Evolutionary conservation across 2,797 vertebrate genomes (phyloP).

Genomic region (Anisognathus igniventris): DNA sequence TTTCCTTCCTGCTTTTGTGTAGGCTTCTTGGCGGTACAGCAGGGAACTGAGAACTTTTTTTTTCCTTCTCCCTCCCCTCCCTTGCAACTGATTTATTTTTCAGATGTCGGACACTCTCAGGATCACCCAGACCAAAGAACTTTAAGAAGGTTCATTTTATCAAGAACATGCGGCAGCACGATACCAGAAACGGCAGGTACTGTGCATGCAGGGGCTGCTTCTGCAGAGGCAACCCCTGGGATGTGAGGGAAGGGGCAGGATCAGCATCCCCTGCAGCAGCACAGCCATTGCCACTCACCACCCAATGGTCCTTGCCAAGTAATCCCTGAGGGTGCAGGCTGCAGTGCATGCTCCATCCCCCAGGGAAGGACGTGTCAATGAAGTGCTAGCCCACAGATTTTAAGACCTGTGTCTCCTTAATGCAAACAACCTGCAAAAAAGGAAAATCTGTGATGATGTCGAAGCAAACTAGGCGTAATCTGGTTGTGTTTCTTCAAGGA

Average conservation of each 20-base stretch:
- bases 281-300: neutral
- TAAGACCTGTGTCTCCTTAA: neutral
- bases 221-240: neutral
- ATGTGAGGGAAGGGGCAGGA: neutral
- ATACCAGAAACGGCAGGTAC: slow-evolving; percentile 96
- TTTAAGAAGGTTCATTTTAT: slow-evolving; percentile 99
- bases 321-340: neutral
- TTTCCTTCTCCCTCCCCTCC: neutral
- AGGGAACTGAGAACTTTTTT: slow-evolving; percentile 19
- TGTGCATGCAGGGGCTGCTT: neutral
- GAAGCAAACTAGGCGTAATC: neutral
- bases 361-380: accelerated
- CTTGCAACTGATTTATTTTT: slow-evolving; percentile 64
- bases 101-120: slow-evolving; percentile 96
- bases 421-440: neutral
- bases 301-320: neutral
- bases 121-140: slow-evolving; percentile 99
- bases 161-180: slow-evolving; percentile 96
- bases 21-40: slow-evolving; percentile 29
- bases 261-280: neutral
- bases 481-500: neutral
- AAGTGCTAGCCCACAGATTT: neutral
- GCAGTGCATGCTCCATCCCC: accelerated
- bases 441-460: neutral
- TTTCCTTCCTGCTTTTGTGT: slow-evolving; percentile 79